phyloP scores from a whole-genome alignment of 2,797 vertebrate species.

The Acanthurus tractus region DNA sequence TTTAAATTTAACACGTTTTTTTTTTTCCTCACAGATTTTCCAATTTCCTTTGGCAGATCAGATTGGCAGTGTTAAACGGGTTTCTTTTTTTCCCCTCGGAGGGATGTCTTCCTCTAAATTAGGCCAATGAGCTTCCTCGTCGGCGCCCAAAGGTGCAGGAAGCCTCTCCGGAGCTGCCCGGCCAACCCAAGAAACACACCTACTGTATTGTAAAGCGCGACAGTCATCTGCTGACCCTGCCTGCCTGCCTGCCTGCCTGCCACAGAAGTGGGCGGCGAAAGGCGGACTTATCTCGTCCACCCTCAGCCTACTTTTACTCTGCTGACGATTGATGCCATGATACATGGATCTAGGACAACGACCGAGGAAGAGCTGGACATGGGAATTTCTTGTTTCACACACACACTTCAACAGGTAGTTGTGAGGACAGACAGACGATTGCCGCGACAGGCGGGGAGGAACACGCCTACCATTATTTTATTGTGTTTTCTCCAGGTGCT shows the following conservation, averaged over 20 bases:
- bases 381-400: not conserved
- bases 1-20: too few relatives aligned
- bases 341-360: slow-evolving; percentile 21
- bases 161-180: slow-evolving; percentile 14
- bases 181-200: slow-evolving; percentile 45
- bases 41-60: not conserved
- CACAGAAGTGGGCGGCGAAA: slow-evolving; percentile 38
- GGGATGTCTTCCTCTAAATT: slow-evolving; percentile 2
- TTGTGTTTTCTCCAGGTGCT: not conserved
- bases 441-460: not conserved
- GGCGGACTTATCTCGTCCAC: slow-evolving; percentile 37
- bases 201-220: not conserved
- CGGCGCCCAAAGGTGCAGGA: slow-evolving; percentile 51
- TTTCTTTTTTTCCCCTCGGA: not conserved
- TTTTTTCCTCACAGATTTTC: too few relatives aligned
- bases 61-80: too few relatives aligned
- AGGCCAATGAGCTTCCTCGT: slow-evolving; percentile 40
- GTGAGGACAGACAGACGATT: not conserved
- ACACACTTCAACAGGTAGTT: slow-evolving; percentile 52
- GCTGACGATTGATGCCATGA: slow-evolving; percentile 17
- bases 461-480: too few relatives aligned
- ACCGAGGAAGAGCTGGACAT: not conserved
- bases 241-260: not conserved
- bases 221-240: slow-evolving; percentile 19
- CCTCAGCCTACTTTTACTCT: slow-evolving; percentile 30